Evolutionary conservation across 2,888 invertebrate genomes (phyloP).

Genomic region (Hesperia comma): DNA sequence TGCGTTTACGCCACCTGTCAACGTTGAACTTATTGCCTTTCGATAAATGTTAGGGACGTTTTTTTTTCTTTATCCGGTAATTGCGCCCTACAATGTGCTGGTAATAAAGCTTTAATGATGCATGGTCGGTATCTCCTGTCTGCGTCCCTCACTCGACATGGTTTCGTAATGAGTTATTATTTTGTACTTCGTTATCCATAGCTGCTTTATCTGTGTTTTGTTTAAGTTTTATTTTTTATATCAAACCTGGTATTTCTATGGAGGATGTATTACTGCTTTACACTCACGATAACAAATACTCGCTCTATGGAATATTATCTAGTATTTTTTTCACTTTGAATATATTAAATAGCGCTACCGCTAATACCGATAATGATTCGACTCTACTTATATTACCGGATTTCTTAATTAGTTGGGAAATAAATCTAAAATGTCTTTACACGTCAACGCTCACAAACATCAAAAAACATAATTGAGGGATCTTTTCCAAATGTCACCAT

Average conservation of each 20-base stretch:
- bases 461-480: too few species aligned
- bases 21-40: conserved; percentile 49
- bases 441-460: too few species aligned
- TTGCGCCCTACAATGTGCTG: conserved; percentile 38
- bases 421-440: too few species aligned
- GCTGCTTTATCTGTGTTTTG: conserved; percentile 28
- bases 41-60: conserved; percentile 36
- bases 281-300: too few species aligned
- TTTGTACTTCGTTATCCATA: conserved; percentile 37
- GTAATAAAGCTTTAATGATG: conserved; percentile 38
- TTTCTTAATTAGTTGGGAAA: too few species aligned
- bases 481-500: too few species aligned
- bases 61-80: conserved; percentile 33
- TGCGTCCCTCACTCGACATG: conserved; percentile 35
- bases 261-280: background rate
- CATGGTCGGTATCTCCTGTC: conserved; percentile 36
- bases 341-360: too few species aligned
- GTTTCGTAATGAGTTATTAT: conserved; percentile 37
- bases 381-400: too few species aligned
- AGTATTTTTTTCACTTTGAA: background rate
- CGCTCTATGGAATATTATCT: too few species aligned
- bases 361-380: too few species aligned
- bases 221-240: conserved; percentile 24
- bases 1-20: conserved; percentile 45
- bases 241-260: conserved; percentile 12